Evolutionary conservation across 2,113 vertebrate species (phyloP), one percentile per base, ranked within the genome.

Genomic region (Calidris pugnax): DNA sequence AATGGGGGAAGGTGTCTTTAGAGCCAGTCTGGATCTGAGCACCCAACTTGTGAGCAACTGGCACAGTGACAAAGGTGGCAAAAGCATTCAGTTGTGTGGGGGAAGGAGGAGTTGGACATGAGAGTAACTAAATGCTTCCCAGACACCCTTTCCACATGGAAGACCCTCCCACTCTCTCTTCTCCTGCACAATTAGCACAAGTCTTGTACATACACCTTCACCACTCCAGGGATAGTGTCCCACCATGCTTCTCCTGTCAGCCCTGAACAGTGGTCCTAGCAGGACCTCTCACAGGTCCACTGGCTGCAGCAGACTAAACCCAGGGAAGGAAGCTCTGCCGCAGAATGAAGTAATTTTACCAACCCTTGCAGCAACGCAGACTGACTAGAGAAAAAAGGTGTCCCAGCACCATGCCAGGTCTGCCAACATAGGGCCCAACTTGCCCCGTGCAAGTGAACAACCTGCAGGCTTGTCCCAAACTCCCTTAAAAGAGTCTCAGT

Each of bases 251-350:
- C 21, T 0, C 0, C 66, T 24, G 14, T 26, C 77, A 84, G 45
- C 37, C 20, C n/a, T 27, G 18, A 39, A 7, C 3, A 1, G 8
- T 66, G 57, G 9, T 32, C 60, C 80, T 56, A 57, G 47, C 7
- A 32, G 33, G 67, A 47, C 24, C 26, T 18, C 12, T 32, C 1
- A 0, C 9, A 81, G n/a, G 11, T 27, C 20, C 1, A 1, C 12
- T 76, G 33, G 2, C 30, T 30, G 11, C 0, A 0, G 33, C 35
- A 57, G 28, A 35, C 7, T 22, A 33, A 41, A 57, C 32, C 19
- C 41, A 26, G 20, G 19, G 22, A 63, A 62, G 27, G 37, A 64
- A 56, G 47, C 1, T 0, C 45, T 77, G 45, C 4, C 55, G 66
- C 48, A 7, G 35, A 84, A 37, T 1, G 0, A 69, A 87, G 18